Base-by-base conservation (phyloP, 2,113 vertebrate genomes). In the Carollia perspicillata region DNA sequence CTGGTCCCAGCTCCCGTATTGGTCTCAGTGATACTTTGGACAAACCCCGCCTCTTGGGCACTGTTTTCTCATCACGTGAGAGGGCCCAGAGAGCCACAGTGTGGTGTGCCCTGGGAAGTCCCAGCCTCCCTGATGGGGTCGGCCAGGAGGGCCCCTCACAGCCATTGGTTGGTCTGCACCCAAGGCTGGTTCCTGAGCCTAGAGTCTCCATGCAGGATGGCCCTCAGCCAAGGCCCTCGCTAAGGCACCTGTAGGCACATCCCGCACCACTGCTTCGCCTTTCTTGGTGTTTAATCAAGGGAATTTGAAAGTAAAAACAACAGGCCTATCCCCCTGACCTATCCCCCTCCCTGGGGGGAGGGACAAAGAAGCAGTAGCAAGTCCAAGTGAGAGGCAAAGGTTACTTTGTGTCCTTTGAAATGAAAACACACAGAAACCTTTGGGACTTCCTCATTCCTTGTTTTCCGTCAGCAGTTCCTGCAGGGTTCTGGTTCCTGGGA, bases 271-370 rank as follows among this genome's bases (percentile, higher is more conserved):
- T 0, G 4, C 23, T 13, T 60, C 22, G 7, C 79, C 55, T 89
- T 58, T n/a, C 65, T 72, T 3, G 1, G 58, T 23, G 40, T 47
- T 81, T 51, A 20, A 33, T n/a, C 40, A 28, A 72, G 42, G 37
- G 53, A 79, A 26, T 20, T 28, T 95, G 93, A 97, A 97, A 96
- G 28, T 33, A 71, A 93, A 97, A 97, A 93, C 26, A 30, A 53
- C 16, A n/a, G 14, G 16, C 26, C 20, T 66, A 58, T 74, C 22
- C 40, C 47, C 40, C 12, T 20, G 14, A 18, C 26, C 20, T 66
- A 58, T 74, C 22, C 40, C 47, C 40, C 12, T 74, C 28, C 8
- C 18, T 30, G 16, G 16, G 37, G 77, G 8, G 5, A 51, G 68
- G 58, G 49, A 60, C 58, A 53, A 75, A 85, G 75, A 42, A 22